Conservation (phyloP, 2,888 invertebrate genomes). For the Caenorhabditis panamensis region DNA sequence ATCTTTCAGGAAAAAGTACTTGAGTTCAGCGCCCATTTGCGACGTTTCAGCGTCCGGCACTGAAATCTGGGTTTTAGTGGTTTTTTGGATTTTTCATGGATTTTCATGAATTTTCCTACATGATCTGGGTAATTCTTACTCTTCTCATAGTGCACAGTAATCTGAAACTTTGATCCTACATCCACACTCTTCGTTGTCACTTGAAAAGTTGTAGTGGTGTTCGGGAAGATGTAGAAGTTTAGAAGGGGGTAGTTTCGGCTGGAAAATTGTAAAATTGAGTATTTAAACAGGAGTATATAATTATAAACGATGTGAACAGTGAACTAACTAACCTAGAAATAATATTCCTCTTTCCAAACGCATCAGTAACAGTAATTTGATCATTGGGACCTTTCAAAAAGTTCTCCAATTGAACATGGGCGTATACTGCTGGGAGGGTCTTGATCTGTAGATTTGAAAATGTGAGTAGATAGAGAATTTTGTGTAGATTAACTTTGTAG, state of each 20-base stretch:
- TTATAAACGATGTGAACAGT: too few species aligned
- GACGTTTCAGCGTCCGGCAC: too few species aligned
- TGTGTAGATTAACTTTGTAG: too few species aligned
- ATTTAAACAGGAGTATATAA: too few species aligned
- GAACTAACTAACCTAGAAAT: conserved; percentile 5
- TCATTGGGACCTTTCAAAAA: conserved; percentile 29
- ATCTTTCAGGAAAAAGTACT: too few species aligned
- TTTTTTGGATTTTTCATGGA: too few species aligned
- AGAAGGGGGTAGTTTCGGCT: background rate
- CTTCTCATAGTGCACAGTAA: conserved; percentile 3
- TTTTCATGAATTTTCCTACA: too few species aligned
- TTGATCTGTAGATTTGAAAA: conserved; percentile 8
- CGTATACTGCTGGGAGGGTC: conserved; percentile 20
- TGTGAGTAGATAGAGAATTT: too few species aligned
- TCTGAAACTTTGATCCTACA: conserved; percentile 15
- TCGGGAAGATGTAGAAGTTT: conserved; percentile 34
- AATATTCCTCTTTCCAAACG: background rate
- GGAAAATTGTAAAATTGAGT: background rate
- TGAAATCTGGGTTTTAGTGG: too few species aligned
- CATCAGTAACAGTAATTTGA: conserved; percentile 23
- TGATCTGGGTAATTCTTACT: too few species aligned
- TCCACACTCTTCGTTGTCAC: conserved; percentile 34
- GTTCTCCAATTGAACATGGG: conserved; percentile 24
- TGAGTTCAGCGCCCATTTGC: too few species aligned
- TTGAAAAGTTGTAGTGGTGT: conserved; percentile 34